Base-by-base conservation (phyloP, 2,888 invertebrate genomes). In the Timema cristinae region DNA sequence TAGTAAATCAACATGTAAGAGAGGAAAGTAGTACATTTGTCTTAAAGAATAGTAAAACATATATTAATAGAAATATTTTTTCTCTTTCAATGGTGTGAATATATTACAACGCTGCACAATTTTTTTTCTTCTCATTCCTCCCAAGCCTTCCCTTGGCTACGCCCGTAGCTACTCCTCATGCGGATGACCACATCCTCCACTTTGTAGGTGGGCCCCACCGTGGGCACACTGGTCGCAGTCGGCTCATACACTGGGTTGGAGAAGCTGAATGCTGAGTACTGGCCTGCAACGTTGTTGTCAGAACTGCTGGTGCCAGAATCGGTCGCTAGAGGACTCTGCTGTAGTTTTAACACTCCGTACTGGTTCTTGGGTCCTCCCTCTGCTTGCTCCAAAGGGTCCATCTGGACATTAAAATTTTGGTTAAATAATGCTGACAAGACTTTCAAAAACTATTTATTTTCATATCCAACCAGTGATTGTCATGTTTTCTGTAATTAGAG, bases 181-280 rank as follows among this genome's bases (percentile, higher is more conserved):
- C 87, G 85, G 32, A 90, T 86, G 0, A 92, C 90, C 0, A 92
- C 89, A 77, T 92, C 92, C 79, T 92, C 91, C 0, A 92, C 91
- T 80, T 91, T 90, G 80, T 90, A 91, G 4, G 88, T 85, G 13
- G 75, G 71, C n/a, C 71, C 72, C 10, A 51, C 71, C 51, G 61
- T 67, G 32, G 72, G 75, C 0, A 70, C 78, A 73, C 78, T 78
- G 69, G 77, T 78, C 13, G 79, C 78, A 13, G 66, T 89, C 0
- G 93, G 90, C 75, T 93, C 93, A 77, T 94, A 94, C 0, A 92
- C 91, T 0, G 94, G 94, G 83, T 94, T 94, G 66, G 93, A 90
- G 80, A 91, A 94, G 78, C 93, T 93, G 76, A 93, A 86, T 67
- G 89, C 85, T 32, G 86, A 86, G 67, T 72, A 74, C 66, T 73